Evolutionary conservation across 2,113 vertebrate genomes (phyloP), one percentile per base, ranked within the genome.

Genomic region (Halcyon malimbica): DNA sequence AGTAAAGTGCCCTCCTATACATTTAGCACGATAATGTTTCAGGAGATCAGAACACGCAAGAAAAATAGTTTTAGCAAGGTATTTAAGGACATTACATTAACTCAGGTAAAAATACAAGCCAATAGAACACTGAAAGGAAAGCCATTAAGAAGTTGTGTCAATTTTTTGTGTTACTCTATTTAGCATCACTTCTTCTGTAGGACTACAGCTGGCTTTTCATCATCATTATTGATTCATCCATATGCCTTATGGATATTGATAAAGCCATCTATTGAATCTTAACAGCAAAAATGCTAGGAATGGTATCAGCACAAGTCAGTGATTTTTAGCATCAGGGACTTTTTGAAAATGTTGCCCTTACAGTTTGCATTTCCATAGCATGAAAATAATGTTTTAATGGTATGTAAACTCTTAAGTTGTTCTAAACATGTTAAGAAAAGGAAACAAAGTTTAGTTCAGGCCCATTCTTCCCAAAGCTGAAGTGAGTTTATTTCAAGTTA

Each of bases 211-310:
- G 84, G 39, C 8, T 71, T 75, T 96, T 94, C 69, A 68, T 89
- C 74, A 46, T 93, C 59, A 71, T 95, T 97, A 96, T 96, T 96
- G 96, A 95, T 97, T 97, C 65, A 94, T 92, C 83, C 80, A 91
- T 89, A 79, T 51, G 57, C 74, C 74, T 95, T 92, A 75, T 81
- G 95, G 93, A 97, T 85, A 93, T 76, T 82, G 39, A 97, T 95
- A 95, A 93, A 95, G 57, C 85, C 18, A 89, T 92, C 44, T 79
- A 16, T 56, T 89, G 85, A 86, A 70, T 76, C 69, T 53, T 87
- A 95, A 75, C 78, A 48, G 51, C 21, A 92, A 94, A 95, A 83
- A 88, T 39, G 31, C 63, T 87, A 39, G 9, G 44, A 96, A 71
- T 1, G 9, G 37, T 39, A 85, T 60, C 68, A 70, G 18, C 33